Base-by-base conservation (phyloP, 2,797 vertebrate species). In the Numenius phaeopus region DNA sequence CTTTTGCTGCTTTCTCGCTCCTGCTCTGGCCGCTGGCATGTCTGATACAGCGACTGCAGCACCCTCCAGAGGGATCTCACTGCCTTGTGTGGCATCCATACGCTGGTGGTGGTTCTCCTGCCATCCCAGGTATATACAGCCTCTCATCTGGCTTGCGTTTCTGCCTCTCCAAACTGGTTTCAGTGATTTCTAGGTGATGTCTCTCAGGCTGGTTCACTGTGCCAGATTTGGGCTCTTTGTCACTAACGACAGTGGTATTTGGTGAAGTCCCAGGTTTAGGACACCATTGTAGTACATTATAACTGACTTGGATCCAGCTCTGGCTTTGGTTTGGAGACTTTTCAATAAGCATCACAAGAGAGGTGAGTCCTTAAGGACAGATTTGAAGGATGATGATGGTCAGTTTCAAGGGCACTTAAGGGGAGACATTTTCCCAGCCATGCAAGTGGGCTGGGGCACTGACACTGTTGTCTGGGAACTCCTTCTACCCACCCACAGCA, bases 61-160 rank as follows among this genome's bases (percentile, higher is more conserved):
- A 26, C 5, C 3, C 13, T 71, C 24, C 10, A 6, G 39, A 71
- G 32, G 11, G 22, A 71, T 59, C 22, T 0, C 4, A 27, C 20
- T 44, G 26, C 44, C 58, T 76, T 0, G 0, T 37, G 39, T 54
- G 49, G 24, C 50, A 44, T 18, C 71, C n/a, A 2, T 11, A 42
- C 11, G 2, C 44, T 7, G 32, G 30, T 55, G 40, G 49, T 24
- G 5, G 42, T 52, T 87, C 37, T 71, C 37, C 30, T 30, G 67
- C 44, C 14, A 9, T 59, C 64, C 46, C 55, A 47, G 54, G 40
- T 83, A 59, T 82, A 62, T 18, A n/a, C 22, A 46, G 6, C 7
- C 20, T 83, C 52, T 69, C 52, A 27, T 39, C n/a, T 29, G 32
- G 30, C 50, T 62, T 76, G 39, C 5, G 17, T 61, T 89, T 70